Percentiles rank a stretch among this genome's conserved stretches.
These are phyloP conservation scores for Schizothorax lantsangensis DNA, from an alignment of 2,797 vertebrate species.

Conservation along the genomic window DNA sequence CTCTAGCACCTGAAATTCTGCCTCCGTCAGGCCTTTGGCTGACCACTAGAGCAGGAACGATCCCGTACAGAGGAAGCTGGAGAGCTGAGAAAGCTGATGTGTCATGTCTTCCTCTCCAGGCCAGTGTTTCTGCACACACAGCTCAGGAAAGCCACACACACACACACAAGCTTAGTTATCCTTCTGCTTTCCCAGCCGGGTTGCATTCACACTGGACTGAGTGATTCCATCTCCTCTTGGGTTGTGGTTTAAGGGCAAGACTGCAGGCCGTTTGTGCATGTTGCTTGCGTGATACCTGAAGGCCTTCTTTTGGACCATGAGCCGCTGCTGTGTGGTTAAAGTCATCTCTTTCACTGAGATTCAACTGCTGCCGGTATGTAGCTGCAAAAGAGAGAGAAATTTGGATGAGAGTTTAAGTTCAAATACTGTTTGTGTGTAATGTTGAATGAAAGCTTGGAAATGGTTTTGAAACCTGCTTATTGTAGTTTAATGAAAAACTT, in stretches of 20 bases:
- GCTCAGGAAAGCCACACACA: slow-evolving; percentile 75
- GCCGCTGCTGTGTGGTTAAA: slow-evolving; percentile 78
- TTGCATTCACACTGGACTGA: slow-evolving; percentile 36
- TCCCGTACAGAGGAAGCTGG: slow-evolving; percentile 69
- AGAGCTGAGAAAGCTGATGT: slow-evolving; percentile 82
- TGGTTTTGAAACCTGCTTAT: not conserved
- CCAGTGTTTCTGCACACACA: slow-evolving; percentile 70
- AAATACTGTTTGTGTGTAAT: not conserved
- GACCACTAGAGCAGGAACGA: slow-evolving; percentile 46
- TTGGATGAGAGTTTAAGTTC: slow-evolving; percentile 2
- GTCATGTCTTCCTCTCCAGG: slow-evolving; percentile 85
- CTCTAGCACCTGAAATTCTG: slow-evolving; percentile 74
- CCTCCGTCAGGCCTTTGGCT: slow-evolving; percentile 77
- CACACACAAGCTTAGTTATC: slow-evolving; percentile 20
- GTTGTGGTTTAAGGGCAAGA: slow-evolving; percentile 69
- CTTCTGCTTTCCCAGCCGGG: slow-evolving; percentile 50
- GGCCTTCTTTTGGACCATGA: slow-evolving; percentile 70
- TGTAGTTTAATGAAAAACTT: not conserved
- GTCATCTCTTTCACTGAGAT: slow-evolving; percentile 82
- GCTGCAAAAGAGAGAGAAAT: slow-evolving; percentile 39
- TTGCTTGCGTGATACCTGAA: slow-evolving; percentile 49
- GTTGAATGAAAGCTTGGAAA: not conserved
- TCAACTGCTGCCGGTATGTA: slow-evolving; percentile 81
- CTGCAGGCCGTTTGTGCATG: slow-evolving; percentile 40
- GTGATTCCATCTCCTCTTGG: slow-evolving; percentile 59